phyloP scores from a whole-genome alignment of 2,797 vertebrate genomes.

The Trachops cirrhosus region DNA sequence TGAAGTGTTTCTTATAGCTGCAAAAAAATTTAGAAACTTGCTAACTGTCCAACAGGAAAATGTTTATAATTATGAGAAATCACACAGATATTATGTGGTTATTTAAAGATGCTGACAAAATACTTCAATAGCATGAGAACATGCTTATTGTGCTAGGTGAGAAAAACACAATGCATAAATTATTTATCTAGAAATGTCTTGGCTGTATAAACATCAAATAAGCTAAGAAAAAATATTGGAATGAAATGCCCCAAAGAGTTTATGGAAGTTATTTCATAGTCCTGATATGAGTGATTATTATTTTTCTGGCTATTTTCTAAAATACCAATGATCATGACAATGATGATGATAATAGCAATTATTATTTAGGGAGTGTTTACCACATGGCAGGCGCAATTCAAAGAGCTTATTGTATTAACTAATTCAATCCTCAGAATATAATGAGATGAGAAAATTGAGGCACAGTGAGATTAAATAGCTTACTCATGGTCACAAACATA shows the following conservation, averaged over 20 bases:
- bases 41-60: not conserved
- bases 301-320: conserved; percentile 32
- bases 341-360: not conserved
- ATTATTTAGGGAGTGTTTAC: not conserved
- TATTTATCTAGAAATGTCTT: conserved; percentile 24
- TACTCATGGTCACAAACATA: not conserved
- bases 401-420: not conserved
- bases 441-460: not conserved
- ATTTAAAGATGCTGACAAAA: not conserved
- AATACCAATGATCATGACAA: not conserved
- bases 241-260: conserved; percentile 22
- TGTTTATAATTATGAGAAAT: conserved; percentile 44
- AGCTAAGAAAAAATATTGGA: conserved; percentile 12
- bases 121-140: not conserved
- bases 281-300: not conserved
- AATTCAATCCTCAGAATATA: not conserved
- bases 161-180: conserved; percentile 19
- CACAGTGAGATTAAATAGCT: not conserved
- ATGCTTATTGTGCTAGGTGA: not conserved
- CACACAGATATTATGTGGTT: not conserved
- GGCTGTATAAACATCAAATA: conserved; percentile 26
- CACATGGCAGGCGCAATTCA: not conserved
- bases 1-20: conserved; percentile 5
- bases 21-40: conserved; percentile 22
- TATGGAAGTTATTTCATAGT: not conserved